Base-by-base conservation (phyloP, 2,113 vertebrate species). In the Cynocephalus volans region DNA sequence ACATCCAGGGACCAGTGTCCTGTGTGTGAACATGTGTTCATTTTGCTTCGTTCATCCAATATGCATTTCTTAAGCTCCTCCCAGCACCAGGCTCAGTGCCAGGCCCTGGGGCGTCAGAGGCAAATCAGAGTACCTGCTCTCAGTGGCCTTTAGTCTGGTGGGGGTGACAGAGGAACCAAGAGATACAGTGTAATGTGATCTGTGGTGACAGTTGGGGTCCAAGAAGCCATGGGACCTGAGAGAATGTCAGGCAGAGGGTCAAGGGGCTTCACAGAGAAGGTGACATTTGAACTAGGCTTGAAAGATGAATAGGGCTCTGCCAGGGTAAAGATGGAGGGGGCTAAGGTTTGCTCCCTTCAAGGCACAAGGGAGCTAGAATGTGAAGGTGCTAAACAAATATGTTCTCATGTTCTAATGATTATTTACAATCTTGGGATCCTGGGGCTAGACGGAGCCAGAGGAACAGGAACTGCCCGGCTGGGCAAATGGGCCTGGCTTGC, bases 11-110 rank as follows among this genome's bases (percentile, higher is more conserved):
- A 36, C 21, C 50, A 73, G n/a, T 85, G 36, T n/a, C n/a, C 41
- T 95, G 9, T 92, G 56, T 84, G 36, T 95, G 77, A 73, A 93
- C 90, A 77, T n/a, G 31, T 84, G 48, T 93, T 31, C 33, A 23
- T 89, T 87, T 89, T 64, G 12, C 60, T 79, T 87, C 45, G 50
- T 36, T 88, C 56, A 83, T 41, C 36, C 18, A 73, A 14, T 80
- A 54, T 75, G 18, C 41, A 69, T 91, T 90, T 95, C 45, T 95
- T 90, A 58, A 93, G 72, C 28, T 80, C 64, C 17, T 83, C 62
- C 28, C 14, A 86, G 41, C 58, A 45, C 64, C 50, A 89, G 94
- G 50, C 73, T 96, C 79, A 69, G 52, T 64, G 64, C 52, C 81
- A 96, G 81, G 36, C 58, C 31, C 41, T 60, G 45, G 52, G 60